phyloP scores from a whole-genome alignment of 2,888 invertebrate genomes.

The Strigamia transsilvanica region DNA sequence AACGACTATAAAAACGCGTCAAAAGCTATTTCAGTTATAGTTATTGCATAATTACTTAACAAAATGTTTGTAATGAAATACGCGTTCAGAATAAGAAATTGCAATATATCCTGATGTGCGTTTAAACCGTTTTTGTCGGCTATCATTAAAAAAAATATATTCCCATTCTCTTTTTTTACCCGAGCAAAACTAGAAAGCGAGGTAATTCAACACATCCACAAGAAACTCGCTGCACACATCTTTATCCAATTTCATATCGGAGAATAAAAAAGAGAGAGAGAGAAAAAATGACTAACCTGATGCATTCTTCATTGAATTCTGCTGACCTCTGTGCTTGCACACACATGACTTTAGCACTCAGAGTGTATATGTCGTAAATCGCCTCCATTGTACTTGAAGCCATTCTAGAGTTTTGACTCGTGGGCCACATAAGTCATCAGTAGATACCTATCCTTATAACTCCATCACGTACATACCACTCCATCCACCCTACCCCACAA shows the following conservation, averaged over 20 bases:
- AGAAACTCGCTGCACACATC: neutral
- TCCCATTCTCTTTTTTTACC: neutral
- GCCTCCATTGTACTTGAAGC: neutral
- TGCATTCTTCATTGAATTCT: constrained; percentile 30
- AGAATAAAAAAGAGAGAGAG: neutral
- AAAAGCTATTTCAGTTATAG: too few species aligned
- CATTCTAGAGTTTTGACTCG: constrained; percentile 10
- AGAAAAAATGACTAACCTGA: neutral
- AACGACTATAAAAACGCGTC: too few species aligned
- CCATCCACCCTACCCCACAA: neutral
- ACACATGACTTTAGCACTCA: constrained; percentile 16
- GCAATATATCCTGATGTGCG: too few species aligned
- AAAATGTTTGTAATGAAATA: too few species aligned
- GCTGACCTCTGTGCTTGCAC: constrained; percentile 14
- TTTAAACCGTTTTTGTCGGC: too few species aligned
- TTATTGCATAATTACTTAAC: too few species aligned
- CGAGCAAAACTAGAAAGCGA: neutral
- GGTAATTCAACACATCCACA: neutral
- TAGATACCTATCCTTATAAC: constrained; percentile 26
- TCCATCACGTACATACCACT: neutral
- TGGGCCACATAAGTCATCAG: constrained; percentile 25
- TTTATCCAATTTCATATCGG: neutral
- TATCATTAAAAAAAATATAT: neutral
- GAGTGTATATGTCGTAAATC: constrained; percentile 25
- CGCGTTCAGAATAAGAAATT: too few species aligned